phyloP scores from a whole-genome alignment of 2,888 invertebrate species.

The Meghimatium bilineatum region DNA sequence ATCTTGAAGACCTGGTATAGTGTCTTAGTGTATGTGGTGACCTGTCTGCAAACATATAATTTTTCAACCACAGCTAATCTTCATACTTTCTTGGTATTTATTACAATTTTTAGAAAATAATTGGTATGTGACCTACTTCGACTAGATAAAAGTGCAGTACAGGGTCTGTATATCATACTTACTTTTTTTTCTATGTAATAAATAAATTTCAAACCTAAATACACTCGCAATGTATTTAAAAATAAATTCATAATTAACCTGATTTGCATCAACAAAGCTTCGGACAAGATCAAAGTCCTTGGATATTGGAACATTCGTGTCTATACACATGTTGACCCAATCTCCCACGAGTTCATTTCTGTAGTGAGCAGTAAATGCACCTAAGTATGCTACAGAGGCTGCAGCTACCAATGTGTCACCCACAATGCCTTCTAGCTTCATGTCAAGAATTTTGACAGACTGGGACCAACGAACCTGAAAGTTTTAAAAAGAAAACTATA shows the following conservation, averaged over 20 bases:
- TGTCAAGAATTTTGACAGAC: conserved; percentile 71
- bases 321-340: conserved; percentile 67
- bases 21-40: background rate
- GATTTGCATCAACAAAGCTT: conserved; percentile 70
- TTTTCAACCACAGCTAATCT: no score
- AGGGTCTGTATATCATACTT: no score
- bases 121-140: no score
- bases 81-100: no score
- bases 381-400: conserved; percentile 74
- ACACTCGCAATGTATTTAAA: no score
- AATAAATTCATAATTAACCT: conserved; percentile 58
- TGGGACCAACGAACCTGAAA: conserved; percentile 74
- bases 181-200: no score
- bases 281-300: conserved; percentile 70
- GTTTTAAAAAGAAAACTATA: background rate
- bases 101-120: no score
- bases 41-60: background rate
- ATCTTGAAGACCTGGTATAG: no score
- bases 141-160: no score
- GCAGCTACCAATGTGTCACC: conserved; percentile 76
- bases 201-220: no score
- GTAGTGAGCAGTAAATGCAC: conserved; percentile 74
- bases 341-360: conserved; percentile 62
- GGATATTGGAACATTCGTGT: conserved; percentile 69
- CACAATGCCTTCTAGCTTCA: conserved; percentile 72